Evolutionary conservation across 2,797 vertebrate genomes (phyloP), one percentile per base, ranked within the genome.

Genomic region (Rhabdophis nuchalis): DNA sequence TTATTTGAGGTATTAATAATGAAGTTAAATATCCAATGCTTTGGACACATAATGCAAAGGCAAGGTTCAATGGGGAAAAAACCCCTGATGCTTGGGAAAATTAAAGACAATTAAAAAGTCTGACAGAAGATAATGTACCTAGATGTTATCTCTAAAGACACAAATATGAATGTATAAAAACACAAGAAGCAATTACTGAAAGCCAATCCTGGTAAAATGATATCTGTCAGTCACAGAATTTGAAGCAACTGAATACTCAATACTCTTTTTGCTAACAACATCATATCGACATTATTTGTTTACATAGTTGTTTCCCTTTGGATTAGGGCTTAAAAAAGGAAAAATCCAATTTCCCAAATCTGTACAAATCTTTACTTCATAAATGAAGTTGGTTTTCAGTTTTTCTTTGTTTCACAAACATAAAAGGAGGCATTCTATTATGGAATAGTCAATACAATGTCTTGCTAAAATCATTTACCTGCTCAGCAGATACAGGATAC

Each of bases 361-460:
- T 91, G 94, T 92, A 93, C 88, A 94, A 94, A 95, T 94, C 92
- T 46, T 87, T 88, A 93, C 25, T 85, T 92, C 91, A 93, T 82
- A 95, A 91, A 11, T 52, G 56, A 60, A 82, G 72, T 46, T 82
- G 46, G 86, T 23, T 87, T 41, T 23, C 23, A 57, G 27, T 12
- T 54, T 57, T 25, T 23, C 29, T 32, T 61, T 23, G 25, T 25
- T 57, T 46, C 41, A 72, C 85, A 89, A 72, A 86, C 60, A 68
- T 25, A 56, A 68, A 60, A 72, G 1, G 20, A 18, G 25, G 20
- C 36, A 54, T 89, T 10, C 2, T 89, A n/a, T 52, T 68, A 61
- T 85, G 85, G 46, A 52, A 52, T 53, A 5, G 6, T 41, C 25
- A 10, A 85, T 41, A 92, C 54, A 27, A 64, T n/a, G 18, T 53